Percentiles rank a stretch among this genome's conserved stretches.
These are phyloP conservation scores for Dendroctonus valens DNA, from an alignment of 1,140 invertebrate genomes.

Conservation along the genomic window DNA sequence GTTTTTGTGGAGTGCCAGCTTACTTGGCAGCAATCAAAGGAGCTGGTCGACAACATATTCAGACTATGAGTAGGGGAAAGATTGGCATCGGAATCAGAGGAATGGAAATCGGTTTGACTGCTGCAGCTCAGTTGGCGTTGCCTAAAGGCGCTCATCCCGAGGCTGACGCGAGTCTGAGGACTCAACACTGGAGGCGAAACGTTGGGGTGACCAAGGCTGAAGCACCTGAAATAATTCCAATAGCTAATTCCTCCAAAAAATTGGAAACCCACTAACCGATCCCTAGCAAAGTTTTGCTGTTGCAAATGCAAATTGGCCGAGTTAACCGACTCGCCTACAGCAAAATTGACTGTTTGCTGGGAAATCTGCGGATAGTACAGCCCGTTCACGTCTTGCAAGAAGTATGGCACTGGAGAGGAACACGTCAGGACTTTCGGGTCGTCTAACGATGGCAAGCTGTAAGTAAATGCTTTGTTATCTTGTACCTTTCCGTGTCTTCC, in stretches of 20 bases:
- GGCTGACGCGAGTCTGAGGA: constrained; percentile 61
- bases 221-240: constrained; percentile 48
- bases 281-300: constrained; percentile 42
- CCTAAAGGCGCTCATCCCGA: constrained; percentile 57
- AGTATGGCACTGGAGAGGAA: constrained; percentile 49
- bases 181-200: constrained; percentile 57
- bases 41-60: constrained; percentile 52
- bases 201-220: constrained; percentile 58
- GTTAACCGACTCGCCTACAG: constrained; percentile 64
- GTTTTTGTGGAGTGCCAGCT: background rate
- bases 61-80: constrained; percentile 56
- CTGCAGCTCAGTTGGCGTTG: constrained; percentile 65
- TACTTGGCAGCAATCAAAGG: constrained; percentile 55
- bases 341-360: constrained; percentile 60
- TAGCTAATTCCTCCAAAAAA: background rate
- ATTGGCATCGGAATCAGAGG: constrained; percentile 57
- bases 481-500: too few relatives aligned
- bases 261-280: constrained; percentile 40
- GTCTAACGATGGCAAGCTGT: constrained; percentile 62
- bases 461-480: background rate
- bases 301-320: constrained; percentile 49
- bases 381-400: constrained; percentile 45
- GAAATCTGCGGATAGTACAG: constrained; percentile 45
- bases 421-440: constrained; percentile 51
- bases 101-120: constrained; percentile 68